phyloP scores from a whole-genome alignment of 2,113 vertebrate genomes.

The Ictalurus punctatus region DNA sequence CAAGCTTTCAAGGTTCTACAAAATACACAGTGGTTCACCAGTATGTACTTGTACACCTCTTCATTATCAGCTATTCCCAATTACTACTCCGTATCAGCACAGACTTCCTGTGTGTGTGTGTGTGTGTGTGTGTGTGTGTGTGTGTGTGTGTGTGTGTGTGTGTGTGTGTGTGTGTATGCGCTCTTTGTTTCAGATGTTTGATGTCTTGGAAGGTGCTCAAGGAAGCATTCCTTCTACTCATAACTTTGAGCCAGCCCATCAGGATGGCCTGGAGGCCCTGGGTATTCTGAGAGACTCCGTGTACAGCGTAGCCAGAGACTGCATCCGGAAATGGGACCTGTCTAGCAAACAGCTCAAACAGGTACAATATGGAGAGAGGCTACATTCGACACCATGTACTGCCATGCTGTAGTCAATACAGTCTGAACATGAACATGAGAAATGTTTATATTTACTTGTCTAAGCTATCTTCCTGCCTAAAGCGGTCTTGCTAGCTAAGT shows the following conservation, averaged over 20 bases:
- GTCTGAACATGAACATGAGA: background rate
- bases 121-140: background rate
- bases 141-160: slow-evolving; percentile 1
- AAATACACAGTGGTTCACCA: background rate
- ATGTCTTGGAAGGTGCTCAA: slow-evolving; percentile 88
- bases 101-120: background rate
- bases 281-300: slow-evolving; percentile 81
- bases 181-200: slow-evolving; percentile 83
- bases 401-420: background rate
- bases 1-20: slow-evolving; percentile 19
- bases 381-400: background rate
- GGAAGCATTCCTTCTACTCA: slow-evolving; percentile 85
- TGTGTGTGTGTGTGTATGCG: background rate
- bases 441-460: background rate
- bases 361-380: slow-evolving; percentile 67
- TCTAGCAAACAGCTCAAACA: slow-evolving; percentile 84
- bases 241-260: slow-evolving; percentile 88
- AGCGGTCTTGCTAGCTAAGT: background rate
- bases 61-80: slow-evolving; percentile 26
- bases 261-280: slow-evolving; percentile 89
- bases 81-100: slow-evolving; percentile 6
- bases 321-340: slow-evolving; percentile 95
- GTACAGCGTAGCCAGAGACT: slow-evolving; percentile 90
- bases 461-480: background rate
- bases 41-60: slow-evolving; percentile 13